Evolutionary conservation across 2,797 vertebrate genomes (phyloP).

Genomic region (Sebastes steindachneri): DNA sequence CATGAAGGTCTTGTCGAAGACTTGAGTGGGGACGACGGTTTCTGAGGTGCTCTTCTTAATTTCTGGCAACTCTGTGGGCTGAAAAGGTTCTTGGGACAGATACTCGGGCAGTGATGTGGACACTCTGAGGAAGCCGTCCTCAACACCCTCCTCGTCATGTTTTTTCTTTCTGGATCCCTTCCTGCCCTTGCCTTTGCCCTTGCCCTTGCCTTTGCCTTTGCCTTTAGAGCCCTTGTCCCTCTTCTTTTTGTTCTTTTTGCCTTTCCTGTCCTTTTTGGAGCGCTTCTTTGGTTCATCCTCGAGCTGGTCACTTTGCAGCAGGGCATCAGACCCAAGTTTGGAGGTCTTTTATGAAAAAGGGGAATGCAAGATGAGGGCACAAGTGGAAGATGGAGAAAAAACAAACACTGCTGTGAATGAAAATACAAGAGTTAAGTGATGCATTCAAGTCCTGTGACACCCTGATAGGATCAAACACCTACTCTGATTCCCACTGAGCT

Average conservation of each 20-base stretch:
- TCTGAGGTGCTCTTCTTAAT: slow-evolving; percentile 13
- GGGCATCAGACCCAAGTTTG: slow-evolving; percentile 42
- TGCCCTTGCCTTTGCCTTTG: slow-evolving; percentile 72
- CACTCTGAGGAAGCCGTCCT: slow-evolving; percentile 71
- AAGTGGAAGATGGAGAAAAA: slow-evolving; percentile 47
- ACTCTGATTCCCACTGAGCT: slow-evolving; percentile 23
- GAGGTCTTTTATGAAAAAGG: slow-evolving; percentile 64
- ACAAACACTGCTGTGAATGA: slow-evolving; percentile 54
- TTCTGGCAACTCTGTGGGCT: slow-evolving; percentile 41
- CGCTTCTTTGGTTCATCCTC: slow-evolving; percentile 53
- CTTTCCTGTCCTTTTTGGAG: slow-evolving; percentile 75
- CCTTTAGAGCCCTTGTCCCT: slow-evolving; percentile 77
- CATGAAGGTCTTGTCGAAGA: slow-evolving; percentile 35
- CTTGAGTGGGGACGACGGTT: slow-evolving; percentile 28
- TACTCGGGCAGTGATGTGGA: slow-evolving; percentile 67
- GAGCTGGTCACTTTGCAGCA: slow-evolving; percentile 64
- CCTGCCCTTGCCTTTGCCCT: slow-evolving; percentile 58
- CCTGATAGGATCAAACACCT: background rate
- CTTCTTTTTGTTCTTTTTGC: slow-evolving; percentile 84
- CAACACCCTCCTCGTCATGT: slow-evolving; percentile 61
- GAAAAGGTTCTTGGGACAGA: slow-evolving; percentile 59
- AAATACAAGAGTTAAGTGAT: slow-evolving; percentile 19
- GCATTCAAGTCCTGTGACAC: background rate
- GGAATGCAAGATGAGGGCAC: slow-evolving; percentile 28
- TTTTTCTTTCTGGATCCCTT: slow-evolving; percentile 76